Percentiles rank a stretch among this genome's conserved stretches.
These are phyloP conservation scores for Grallaria varia DNA, from an alignment of 2,113 vertebrate species.

Conservation along the genomic window DNA sequence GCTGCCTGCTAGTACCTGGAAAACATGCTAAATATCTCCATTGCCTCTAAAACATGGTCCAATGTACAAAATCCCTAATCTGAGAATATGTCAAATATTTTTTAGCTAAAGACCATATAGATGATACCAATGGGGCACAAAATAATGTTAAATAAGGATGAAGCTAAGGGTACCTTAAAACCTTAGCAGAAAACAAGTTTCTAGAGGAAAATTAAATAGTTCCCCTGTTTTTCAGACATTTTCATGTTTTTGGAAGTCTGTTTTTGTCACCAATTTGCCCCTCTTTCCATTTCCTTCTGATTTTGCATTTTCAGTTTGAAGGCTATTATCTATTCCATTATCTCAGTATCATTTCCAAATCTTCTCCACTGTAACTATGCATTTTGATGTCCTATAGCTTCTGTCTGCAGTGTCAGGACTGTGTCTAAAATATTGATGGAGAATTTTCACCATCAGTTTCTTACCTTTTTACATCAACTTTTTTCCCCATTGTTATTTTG, in stretches of 20 bases:
- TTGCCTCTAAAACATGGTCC: background rate
- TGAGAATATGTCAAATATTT: fast-evolving
- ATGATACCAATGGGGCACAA: background rate
- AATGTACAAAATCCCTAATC: background rate
- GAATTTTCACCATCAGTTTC: background rate
- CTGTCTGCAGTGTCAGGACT: background rate
- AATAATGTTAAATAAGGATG: background rate
- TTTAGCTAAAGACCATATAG: background rate
- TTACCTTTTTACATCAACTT: background rate
- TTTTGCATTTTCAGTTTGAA: background rate
- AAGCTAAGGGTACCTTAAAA: background rate
- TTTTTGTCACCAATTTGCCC: background rate
- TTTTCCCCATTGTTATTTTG: background rate
- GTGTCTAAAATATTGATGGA: background rate
- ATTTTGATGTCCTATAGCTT: background rate
- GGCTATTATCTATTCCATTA: background rate
- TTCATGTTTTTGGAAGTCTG: background rate
- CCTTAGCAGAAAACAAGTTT: background rate
- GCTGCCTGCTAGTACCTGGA: background rate
- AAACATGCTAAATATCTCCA: background rate
- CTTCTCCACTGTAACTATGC: background rate
- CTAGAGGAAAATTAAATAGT: background rate
- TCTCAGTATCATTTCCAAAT: background rate
- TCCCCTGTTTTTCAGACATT: background rate
- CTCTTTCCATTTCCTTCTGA: background rate